Evolutionary conservation across 1,140 invertebrate species (phyloP), one percentile per base, ranked within the genome.

Genomic region (Lepidotrigona ventralis): DNA sequence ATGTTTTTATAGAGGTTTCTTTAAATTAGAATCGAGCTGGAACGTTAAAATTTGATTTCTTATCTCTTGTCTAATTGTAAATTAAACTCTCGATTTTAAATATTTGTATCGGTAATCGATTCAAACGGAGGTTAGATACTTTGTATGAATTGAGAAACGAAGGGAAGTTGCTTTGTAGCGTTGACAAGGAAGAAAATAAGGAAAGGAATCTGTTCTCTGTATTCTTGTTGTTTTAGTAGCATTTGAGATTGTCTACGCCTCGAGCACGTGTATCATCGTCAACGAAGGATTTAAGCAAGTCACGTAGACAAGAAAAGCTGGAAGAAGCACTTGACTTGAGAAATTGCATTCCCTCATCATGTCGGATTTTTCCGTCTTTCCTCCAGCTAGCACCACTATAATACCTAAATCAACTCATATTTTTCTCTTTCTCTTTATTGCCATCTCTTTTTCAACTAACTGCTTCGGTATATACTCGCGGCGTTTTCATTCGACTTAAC

Each of bases 251-350:
- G 39, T 33, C 17, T 19, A 21, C 12, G 12, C 63, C 2, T 19
- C 8, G 26, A 51, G 2, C 26, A 46, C 2, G 46, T 26, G n/a
- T 70, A 51, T 51, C 46, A 39, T 60, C n/a, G 33, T 70, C 15
- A 15, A 3, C 8, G 4, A 0, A 33, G 14, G 9, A 4, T 19
- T 70, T 33, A 84, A 76, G 77, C 79, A 68, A 74, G 79, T 85
- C 85, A 90, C 87, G 85, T 88, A 84, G 53, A n/a, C 29, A 39
- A 73, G 85, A 76, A 84, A 88, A 89, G 81, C 72, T 84, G 77
- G 60, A 83, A 88, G 85, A 86, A 86, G 83, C 81, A 85, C 88
- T 90, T 66, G 83, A 86, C 64, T 69, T 26, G 76, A 79, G 72
- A 79, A 64, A 83, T 83, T 71, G 68, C 76, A 72, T 83, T 83